Evolutionary conservation across 2,113 vertebrate species (phyloP), one percentile per base, ranked within the genome.

Genomic region (Calypte anna): DNA sequence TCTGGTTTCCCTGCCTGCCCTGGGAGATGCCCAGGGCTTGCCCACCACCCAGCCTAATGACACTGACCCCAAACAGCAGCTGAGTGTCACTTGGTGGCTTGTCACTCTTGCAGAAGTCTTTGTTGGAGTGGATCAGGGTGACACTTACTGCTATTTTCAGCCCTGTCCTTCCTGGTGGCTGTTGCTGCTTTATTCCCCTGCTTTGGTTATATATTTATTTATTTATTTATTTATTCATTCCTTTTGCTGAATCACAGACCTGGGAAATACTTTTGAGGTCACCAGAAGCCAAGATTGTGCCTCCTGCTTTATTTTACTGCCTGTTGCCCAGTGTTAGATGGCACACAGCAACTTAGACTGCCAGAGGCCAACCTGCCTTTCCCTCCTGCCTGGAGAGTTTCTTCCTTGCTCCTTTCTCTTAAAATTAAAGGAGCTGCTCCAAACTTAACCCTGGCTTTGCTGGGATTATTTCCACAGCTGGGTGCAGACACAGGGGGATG

Each of bases 131-230:
- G 90, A 79, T 91, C 82, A 90, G 91, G 90, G 93, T 95, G 94
- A 95, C 96, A 84, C 84, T 93, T 1, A 76, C 88, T 91, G 94
- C 91, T 96, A 87, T 96, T 96, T 96, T 94, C 84, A 90, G 87
- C 38, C 31, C 85, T 48, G 14, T 55, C 3, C 87, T 94, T 96
- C 93, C 91, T 89, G 78, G 11, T 79, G 75, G 78, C 86, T 73
- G 46, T 74, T 78, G 67, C 68, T 2, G 1, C 53, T 81, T 88
- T 75, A 40, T 84, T 94, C 67, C 53, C 50, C 7, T 0, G 2
- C 55, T 69, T 72, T 69, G 23, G 67, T 59, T 88, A 6, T 33
- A 82, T 69, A 14, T 19, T 79, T 84, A 36, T 53, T 62, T 68
- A 70, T 8, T 12, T 38, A 38, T 38, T 86, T 69, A 14, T 19